Conservation (phyloP, 1,140 invertebrate species). For the Drosophila willistoni region DNA sequence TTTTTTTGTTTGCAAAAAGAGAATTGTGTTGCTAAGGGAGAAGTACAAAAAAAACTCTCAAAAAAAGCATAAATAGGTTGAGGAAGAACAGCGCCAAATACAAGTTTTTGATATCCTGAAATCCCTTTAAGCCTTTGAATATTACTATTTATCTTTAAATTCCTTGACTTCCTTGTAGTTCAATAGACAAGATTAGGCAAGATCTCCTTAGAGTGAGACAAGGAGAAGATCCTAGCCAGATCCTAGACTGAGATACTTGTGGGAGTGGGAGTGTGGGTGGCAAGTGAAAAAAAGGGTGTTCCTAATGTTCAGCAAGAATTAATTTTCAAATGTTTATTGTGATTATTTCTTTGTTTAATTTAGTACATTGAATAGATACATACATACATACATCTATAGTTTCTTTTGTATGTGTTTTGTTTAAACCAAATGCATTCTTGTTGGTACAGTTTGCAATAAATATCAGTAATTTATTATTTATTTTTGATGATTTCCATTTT, state of each 20-base stretch:
- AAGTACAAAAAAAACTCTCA: no score
- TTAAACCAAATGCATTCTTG: background rate
- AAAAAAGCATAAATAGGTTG: background rate
- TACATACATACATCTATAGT: background rate
- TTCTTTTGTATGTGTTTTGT: background rate
- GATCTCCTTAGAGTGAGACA: no score
- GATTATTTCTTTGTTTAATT: slow-evolving; percentile 11
- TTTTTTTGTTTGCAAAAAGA: slow-evolving; percentile 4
- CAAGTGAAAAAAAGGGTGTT: no score
- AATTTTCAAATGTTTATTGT: background rate
- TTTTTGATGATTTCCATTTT: slow-evolving; percentile 9
- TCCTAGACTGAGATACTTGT: no score
- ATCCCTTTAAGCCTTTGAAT: no score
- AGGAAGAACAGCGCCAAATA: background rate
- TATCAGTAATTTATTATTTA: background rate
- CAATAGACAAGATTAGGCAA: no score
- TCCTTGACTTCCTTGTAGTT: no score
- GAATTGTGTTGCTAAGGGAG: background rate
- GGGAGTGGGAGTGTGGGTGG: no score
- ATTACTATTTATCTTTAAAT: no score
- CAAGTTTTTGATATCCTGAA: no score
- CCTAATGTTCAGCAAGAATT: no score
- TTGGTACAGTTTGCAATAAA: background rate
- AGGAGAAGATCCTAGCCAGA: no score
- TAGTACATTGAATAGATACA: background rate